phyloP scores from a whole-genome alignment of 2,888 invertebrate species.

The Drosophila mimetica region DNA sequence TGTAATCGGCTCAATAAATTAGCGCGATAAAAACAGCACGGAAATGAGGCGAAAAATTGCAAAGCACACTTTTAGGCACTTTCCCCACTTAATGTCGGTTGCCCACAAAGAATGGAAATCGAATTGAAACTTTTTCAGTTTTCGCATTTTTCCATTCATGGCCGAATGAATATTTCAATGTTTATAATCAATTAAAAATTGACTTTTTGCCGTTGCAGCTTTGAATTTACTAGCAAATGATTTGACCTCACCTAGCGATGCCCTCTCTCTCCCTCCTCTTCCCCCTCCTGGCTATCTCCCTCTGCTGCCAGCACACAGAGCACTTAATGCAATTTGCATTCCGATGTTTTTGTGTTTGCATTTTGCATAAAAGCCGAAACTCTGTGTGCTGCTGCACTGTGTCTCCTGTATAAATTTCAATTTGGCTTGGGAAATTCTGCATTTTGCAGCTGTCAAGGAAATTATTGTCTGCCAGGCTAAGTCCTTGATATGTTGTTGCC shows the following conservation, averaged over 20 bases:
- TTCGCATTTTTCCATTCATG: slow-evolving; percentile 7
- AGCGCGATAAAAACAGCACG: slow-evolving; percentile 45
- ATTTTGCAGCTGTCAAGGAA: slow-evolving; percentile 74
- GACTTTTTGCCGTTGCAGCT: slow-evolving; percentile 38
- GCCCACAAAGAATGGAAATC: slow-evolving; percentile 38
- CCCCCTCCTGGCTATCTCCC: slow-evolving; percentile 8
- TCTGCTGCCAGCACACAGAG: slow-evolving; percentile 38
- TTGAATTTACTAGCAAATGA: slow-evolving; percentile 41
- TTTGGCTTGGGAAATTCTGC: slow-evolving; percentile 67
- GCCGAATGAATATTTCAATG: slow-evolving; percentile 35
- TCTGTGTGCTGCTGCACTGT: slow-evolving; percentile 32
- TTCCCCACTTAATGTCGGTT: slow-evolving; percentile 4
- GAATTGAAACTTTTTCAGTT: slow-evolving; percentile 28
- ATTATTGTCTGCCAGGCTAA: slow-evolving; percentile 58
- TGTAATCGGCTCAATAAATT: slow-evolving; percentile 53
- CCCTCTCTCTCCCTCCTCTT: neutral
- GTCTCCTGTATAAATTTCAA: slow-evolving; percentile 67
- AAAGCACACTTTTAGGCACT: slow-evolving; percentile 27
- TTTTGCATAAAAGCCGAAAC: slow-evolving; percentile 49
- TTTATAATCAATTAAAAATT: slow-evolving; percentile 44
- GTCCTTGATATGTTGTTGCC: slow-evolving; percentile 50
- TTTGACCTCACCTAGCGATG: slow-evolving; percentile 21
- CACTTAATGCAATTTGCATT: slow-evolving; percentile 75
- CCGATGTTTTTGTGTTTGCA: slow-evolving; percentile 45
- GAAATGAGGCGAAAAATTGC: slow-evolving; percentile 41